These are phyloP conservation scores for Drosophila santomea DNA, from an alignment of 1,140 invertebrate genomes.

Conservation along the genomic window DNA sequence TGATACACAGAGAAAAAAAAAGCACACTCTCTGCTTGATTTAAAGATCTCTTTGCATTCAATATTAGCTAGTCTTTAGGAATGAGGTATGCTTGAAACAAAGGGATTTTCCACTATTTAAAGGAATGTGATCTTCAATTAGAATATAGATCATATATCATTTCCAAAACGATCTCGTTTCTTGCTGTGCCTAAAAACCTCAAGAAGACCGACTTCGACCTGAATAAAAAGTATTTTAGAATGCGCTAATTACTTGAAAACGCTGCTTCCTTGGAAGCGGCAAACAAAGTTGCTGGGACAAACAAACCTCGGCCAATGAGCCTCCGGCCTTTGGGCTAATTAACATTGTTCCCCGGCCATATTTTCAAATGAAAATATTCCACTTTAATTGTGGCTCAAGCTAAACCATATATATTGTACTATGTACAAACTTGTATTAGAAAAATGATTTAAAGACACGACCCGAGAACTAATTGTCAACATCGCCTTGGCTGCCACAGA, in stretches of 20 bases:
- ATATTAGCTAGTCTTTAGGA: neutral
- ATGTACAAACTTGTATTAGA: conserved; percentile 58
- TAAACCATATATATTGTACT: conserved; percentile 16
- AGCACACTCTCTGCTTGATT: neutral
- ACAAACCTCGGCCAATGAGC: conserved; percentile 13
- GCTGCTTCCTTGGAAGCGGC: conserved; percentile 53
- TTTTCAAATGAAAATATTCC: conserved; percentile 58
- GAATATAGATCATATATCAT: neutral
- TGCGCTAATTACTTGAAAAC: conserved; percentile 76
- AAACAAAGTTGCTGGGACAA: conserved; percentile 27
- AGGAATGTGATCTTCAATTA: too few species aligned
- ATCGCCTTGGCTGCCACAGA: conserved; percentile 20
- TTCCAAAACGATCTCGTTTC: conserved; percentile 8
- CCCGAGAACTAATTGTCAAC: conserved; percentile 76
- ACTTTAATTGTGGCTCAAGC: conserved; percentile 66
- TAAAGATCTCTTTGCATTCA: neutral
- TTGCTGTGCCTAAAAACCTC: conserved; percentile 2
- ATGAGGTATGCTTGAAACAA: neutral
- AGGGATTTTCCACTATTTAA: too few species aligned
- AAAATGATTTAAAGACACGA: conserved; percentile 63
- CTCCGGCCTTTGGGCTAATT: conserved; percentile 30
- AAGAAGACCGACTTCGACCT: conserved; percentile 52
- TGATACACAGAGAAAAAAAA: conserved; percentile 15
- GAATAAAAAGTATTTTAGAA: conserved; percentile 75
- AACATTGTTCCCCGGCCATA: conserved; percentile 29